These are phyloP conservation scores for Phenganax marumi DNA, from an alignment of 92 coral and sea anemone genomes.

Conservation along the genomic window DNA sequence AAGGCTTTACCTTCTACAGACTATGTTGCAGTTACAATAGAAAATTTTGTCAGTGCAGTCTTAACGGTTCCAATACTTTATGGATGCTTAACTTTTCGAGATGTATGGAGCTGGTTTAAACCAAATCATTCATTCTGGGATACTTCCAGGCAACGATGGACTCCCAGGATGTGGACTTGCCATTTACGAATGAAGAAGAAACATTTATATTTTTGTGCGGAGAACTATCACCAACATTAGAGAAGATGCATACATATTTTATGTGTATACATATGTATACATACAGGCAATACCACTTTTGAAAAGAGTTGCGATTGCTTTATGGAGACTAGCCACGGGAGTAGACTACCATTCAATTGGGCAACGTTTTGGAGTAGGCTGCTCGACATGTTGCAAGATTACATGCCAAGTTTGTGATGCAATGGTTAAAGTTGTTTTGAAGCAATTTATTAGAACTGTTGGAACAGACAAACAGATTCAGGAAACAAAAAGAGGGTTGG, in stretches of 20 bases:
- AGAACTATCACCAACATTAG: constrained; percentile 7
- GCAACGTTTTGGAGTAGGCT: constrained; percentile 30
- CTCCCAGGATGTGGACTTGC: constrained; percentile 7
- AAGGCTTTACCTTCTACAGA: background rate
- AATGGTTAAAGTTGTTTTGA: constrained; percentile 10
- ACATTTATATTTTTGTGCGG: constrained; percentile 19
- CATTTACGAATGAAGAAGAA: constrained; percentile 37
- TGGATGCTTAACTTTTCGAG: constrained; percentile 19
- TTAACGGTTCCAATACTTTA: background rate
- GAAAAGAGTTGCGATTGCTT: constrained; percentile 16
- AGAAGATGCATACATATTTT: constrained; percentile 11
- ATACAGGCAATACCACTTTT: constrained; percentile 24
- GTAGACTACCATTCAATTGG: constrained; percentile 24
- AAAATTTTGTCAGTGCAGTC: background rate
- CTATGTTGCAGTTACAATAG: constrained; percentile 12
- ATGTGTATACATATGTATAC: too few relatives aligned
- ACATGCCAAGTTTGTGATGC: constrained; percentile 16
- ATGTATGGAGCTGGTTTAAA: constrained; percentile 35
- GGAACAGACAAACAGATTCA: constrained; percentile 7
- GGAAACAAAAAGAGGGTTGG: constrained; percentile 18
- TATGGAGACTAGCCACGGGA: constrained; percentile 30
- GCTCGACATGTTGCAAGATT: constrained; percentile 24
- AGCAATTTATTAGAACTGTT: constrained; percentile 8
- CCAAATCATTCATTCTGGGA: constrained; percentile 24
- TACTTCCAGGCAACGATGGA: constrained; percentile 16